Evolutionary conservation across 1,140 invertebrate genomes (phyloP).

Genomic region (Eupeodes corollae): DNA sequence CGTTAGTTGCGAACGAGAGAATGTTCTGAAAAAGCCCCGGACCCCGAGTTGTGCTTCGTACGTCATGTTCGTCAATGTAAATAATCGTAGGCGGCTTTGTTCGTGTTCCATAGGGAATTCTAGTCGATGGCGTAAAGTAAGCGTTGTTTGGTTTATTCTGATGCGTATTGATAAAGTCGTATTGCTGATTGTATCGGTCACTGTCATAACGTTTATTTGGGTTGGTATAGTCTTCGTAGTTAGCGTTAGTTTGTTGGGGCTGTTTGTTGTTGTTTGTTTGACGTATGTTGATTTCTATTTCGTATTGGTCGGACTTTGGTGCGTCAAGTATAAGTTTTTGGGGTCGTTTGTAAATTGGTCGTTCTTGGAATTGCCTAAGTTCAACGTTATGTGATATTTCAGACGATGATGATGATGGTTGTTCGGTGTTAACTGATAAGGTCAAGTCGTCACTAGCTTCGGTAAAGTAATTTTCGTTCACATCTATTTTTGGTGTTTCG

Average conservation of each 20-base stretch:
- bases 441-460: background rate
- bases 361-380: slow-evolving; percentile 20
- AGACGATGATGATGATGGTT: background rate
- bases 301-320: slow-evolving; percentile 27
- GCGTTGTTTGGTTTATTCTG: no score
- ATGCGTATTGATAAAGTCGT: background rate
- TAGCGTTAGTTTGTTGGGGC: slow-evolving; percentile 15
- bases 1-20: slow-evolving; percentile 21
- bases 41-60: slow-evolving; percentile 18
- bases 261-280: slow-evolving; percentile 30
- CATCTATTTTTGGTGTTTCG: background rate
- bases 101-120: slow-evolving; percentile 3
- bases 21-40: slow-evolving; percentile 30
- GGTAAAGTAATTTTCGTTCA: background rate
- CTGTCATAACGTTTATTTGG: background rate
- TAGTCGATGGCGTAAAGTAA: no score
- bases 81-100: slow-evolving; percentile 33
- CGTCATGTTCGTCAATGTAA: slow-evolving; percentile 25
- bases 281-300: slow-evolving; percentile 35
- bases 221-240: slow-evolving; percentile 12
- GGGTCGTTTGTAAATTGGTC: slow-evolving; percentile 17
- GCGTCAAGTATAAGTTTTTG: slow-evolving; percentile 29
- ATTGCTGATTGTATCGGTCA: background rate
- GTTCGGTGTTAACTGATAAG: background rate
- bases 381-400: slow-evolving; percentile 1